Evolutionary conservation across 2,888 invertebrate genomes (phyloP).

Genomic region (Chrysomela aeneicollis): DNA sequence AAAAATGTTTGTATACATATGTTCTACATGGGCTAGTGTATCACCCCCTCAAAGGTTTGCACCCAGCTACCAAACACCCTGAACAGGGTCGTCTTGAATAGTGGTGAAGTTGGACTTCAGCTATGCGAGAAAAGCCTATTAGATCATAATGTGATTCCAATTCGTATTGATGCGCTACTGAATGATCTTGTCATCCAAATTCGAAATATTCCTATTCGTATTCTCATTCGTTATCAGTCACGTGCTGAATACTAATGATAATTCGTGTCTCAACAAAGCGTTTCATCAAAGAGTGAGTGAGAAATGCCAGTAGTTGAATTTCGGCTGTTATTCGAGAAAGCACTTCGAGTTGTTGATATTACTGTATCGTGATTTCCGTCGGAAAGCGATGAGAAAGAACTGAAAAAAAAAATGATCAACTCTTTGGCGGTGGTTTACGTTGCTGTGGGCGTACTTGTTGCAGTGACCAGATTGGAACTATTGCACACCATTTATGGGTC

Average conservation of each 20-base stretch:
- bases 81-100: no score
- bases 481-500: slow-evolving; percentile 50
- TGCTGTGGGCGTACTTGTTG: slow-evolving; percentile 8
- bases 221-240: neutral
- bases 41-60: no score
- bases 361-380: neutral
- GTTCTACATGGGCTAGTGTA: no score
- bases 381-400: neutral
- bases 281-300: neutral
- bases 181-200: neutral
- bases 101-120: no score
- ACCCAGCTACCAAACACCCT: no score
- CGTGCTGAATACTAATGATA: neutral
- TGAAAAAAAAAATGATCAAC: slow-evolving; percentile 21
- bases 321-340: neutral
- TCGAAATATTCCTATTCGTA: neutral
- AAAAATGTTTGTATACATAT: no score
- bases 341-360: neutral
- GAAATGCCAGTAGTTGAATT: neutral
- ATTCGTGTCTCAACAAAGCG: neutral
- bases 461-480: slow-evolving; percentile 27
- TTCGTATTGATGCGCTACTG: no score
- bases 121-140: no score
- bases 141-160: no score
- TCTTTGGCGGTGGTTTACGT: slow-evolving; percentile 28